These are phyloP conservation scores for Halcyon leucocephala DNA, from an alignment of 2,797 vertebrate genomes.

Conservation along the genomic window DNA sequence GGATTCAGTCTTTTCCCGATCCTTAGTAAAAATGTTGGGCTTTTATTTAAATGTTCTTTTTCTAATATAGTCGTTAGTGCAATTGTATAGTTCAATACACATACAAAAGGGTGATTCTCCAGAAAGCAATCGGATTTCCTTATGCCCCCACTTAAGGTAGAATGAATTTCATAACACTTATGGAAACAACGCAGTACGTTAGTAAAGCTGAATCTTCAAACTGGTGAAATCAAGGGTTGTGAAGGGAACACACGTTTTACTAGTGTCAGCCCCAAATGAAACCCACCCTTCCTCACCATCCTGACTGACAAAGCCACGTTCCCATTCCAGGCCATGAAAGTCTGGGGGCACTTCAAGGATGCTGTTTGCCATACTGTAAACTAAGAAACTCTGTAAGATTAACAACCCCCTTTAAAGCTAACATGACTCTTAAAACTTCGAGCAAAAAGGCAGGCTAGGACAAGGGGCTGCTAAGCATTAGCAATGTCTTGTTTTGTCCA, in stretches of 20 bases:
- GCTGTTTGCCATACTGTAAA: background rate
- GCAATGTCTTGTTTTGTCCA: conserved; percentile 25
- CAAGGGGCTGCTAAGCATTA: conserved; percentile 61
- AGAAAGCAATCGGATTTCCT: conserved; percentile 22
- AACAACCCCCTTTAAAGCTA: conserved; percentile 64
- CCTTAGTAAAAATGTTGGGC: conserved; percentile 39
- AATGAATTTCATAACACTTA: background rate
- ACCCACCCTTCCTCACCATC: background rate
- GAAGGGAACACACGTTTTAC: background rate
- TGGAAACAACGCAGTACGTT: background rate
- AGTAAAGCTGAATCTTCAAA: conserved; percentile 6
- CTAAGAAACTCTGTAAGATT: conserved; percentile 9
- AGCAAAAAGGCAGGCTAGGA: conserved; percentile 47
- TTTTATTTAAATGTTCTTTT: background rate
- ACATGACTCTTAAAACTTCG: background rate
- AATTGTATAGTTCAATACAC: conserved; percentile 26
- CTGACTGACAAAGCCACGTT: background rate
- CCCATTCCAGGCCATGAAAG: background rate
- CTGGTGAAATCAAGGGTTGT: background rate
- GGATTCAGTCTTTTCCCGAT: conserved; percentile 3
- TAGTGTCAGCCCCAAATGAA: background rate
- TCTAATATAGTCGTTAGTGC: conserved; percentile 53
- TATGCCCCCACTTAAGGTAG: background rate
- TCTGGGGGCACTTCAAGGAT: conserved; percentile 10
- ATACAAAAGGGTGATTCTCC: conserved; percentile 3